These are phyloP conservation scores for Silurus asotus DNA, from an alignment of 2,113 vertebrate genomes.

Conservation along the genomic window DNA sequence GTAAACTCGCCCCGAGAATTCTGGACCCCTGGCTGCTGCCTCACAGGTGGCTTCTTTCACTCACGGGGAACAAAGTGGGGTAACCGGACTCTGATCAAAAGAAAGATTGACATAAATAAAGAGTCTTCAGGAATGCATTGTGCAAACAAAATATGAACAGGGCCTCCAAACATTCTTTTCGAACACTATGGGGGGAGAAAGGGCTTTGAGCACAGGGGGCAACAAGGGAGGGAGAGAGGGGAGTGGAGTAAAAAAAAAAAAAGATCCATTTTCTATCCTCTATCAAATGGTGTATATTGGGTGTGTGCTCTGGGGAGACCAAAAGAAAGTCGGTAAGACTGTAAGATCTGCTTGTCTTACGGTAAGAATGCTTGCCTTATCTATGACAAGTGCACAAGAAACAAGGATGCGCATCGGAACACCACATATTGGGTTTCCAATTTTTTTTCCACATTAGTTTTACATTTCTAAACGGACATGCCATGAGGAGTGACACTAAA, in stretches of 20 bases:
- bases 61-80: constrained; percentile 75
- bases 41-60: constrained; percentile 93
- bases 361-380: constrained; percentile 34
- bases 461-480: constrained; percentile 67
- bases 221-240: constrained; percentile 20
- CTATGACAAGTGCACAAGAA: constrained; percentile 52
- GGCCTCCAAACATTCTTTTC: constrained; percentile 77
- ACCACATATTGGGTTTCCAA: constrained; percentile 62
- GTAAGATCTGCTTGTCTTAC: background rate
- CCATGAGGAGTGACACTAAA: constrained; percentile 67
- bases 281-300: constrained; percentile 55
- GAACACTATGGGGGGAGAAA: constrained; percentile 53
- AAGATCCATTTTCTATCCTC: constrained; percentile 58
- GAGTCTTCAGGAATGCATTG: constrained; percentile 81
- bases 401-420: constrained; percentile 59
- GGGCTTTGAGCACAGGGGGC: constrained; percentile 50
- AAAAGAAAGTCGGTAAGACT: background rate
- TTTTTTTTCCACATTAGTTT: constrained; percentile 66
- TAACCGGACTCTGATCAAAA: constrained; percentile 79
- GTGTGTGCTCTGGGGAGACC: constrained; percentile 45
- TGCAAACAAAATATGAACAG: constrained; percentile 80
- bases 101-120: constrained; percentile 80
- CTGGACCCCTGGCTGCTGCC: constrained; percentile 70
- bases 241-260: constrained; percentile 18
- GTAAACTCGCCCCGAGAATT: constrained; percentile 88